Conservation (phyloP, 2,797 vertebrate species). For the Sebastes variabilis region DNA sequence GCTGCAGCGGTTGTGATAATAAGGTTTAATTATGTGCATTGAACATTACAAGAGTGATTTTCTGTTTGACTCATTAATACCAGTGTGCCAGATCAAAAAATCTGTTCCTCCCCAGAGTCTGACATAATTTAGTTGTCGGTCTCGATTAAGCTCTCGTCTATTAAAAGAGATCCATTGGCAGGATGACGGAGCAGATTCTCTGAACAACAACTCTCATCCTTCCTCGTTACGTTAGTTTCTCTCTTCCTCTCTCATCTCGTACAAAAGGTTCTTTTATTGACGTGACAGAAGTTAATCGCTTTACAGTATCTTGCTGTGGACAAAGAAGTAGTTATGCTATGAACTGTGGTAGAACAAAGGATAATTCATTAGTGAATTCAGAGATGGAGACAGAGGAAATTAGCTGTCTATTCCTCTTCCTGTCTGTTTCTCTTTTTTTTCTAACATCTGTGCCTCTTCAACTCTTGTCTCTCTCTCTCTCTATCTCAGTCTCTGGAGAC, state of each 20-base stretch:
- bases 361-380: neutral
- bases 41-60: neutral
- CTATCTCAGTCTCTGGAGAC: conserved; percentile 89
- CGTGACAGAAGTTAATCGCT: neutral
- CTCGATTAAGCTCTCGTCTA: conserved; percentile 37
- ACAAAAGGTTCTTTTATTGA: neutral
- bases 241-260: neutral
- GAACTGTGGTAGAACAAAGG: neutral
- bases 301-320: neutral
- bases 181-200: neutral
- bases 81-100: neutral
- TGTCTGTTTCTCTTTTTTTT: neutral
- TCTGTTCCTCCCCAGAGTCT: conserved; percentile 3
- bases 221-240: neutral
- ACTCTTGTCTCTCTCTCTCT: neutral
- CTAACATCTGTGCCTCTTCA: neutral
- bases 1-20: neutral
- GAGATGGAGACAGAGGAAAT: neutral
- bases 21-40: neutral
- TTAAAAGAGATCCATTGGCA: conserved; percentile 33
- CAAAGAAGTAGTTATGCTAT: neutral
- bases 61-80: conserved; percentile 9
- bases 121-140: conserved; percentile 35
- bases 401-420: neutral
- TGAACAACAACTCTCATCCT: neutral